Conservation (phyloP, 1,140 invertebrate species). For the Drosophila ogumai region DNA sequence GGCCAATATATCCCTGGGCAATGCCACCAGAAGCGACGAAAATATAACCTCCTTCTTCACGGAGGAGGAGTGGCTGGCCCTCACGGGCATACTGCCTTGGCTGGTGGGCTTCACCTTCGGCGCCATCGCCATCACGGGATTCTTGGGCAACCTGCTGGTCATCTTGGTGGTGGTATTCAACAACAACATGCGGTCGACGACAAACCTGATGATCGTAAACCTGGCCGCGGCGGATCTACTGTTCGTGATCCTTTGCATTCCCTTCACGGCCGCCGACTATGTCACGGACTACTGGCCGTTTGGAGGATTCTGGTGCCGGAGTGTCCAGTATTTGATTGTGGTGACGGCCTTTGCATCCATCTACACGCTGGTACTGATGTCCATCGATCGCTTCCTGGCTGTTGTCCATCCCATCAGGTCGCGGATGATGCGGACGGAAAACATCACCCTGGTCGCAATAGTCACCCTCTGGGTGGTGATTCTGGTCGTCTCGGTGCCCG, state of each 20-base stretch:
- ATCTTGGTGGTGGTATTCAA: constrained; percentile 93
- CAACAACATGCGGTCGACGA: constrained; percentile 96
- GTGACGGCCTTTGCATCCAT: constrained; percentile 97
- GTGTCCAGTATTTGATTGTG: constrained; percentile 91
- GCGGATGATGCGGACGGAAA: constrained; percentile 92
- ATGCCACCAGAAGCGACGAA: constrained; percentile 16
- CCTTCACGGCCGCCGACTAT: constrained; percentile 95
- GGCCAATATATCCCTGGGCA: constrained; percentile 10
- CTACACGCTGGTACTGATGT: constrained; percentile 98
- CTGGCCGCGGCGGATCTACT: constrained; percentile 95
- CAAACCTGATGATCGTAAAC: constrained; percentile 96
- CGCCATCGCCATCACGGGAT: constrained; percentile 93
- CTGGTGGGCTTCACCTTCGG: constrained; percentile 95
- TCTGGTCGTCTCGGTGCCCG: constrained; percentile 90
- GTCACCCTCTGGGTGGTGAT: constrained; percentile 93
- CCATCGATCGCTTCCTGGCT: constrained; percentile 96
- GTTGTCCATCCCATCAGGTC: constrained; percentile 97
- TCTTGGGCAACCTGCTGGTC: constrained; percentile 95
- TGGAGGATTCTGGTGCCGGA: constrained; percentile 94
- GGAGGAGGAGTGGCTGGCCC: constrained; percentile 48
- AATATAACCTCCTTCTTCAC: constrained; percentile 10
- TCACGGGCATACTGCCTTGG: constrained; percentile 53
- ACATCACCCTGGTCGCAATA: constrained; percentile 92
- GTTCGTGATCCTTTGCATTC: constrained; percentile 98
- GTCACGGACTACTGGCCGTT: constrained; percentile 95